These are phyloP conservation scores for Empis livida DNA, from an alignment of 2,888 invertebrate species.

Conservation along the genomic window DNA sequence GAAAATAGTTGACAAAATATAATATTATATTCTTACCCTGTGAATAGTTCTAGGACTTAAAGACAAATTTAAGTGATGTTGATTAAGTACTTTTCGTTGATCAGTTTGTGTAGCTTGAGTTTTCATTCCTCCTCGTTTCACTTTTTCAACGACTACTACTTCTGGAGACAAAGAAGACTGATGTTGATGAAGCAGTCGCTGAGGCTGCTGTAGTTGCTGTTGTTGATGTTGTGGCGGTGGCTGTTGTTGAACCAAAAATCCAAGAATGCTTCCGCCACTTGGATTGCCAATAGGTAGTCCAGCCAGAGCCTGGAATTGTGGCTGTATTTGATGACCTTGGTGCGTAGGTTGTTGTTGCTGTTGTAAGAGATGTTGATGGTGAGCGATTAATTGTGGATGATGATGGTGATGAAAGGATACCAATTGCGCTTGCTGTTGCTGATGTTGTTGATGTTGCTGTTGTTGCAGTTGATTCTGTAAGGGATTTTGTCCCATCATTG, in stretches of 20 bases:
- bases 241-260: constrained; percentile 1
- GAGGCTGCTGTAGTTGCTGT: constrained; percentile 13
- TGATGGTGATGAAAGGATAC: constrained; percentile 3
- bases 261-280: background rate
- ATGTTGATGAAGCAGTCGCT: constrained; percentile 5
- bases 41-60: constrained; percentile 73
- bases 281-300: background rate
- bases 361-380: background rate
- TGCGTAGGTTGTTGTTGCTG: constrained; percentile 8
- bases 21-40: constrained; percentile 42
- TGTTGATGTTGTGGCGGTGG: constrained; percentile 15
- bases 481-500: background rate
- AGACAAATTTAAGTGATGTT: constrained; percentile 46
- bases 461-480: constrained; percentile 3
- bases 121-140: constrained; percentile 74
- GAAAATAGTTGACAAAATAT: too few relatives aligned
- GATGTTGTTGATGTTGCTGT: constrained; percentile 5
- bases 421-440: constrained; percentile 3
- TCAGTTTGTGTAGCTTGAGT: constrained; percentile 91
- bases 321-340: constrained; percentile 7
- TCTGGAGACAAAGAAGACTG: constrained; percentile 28
- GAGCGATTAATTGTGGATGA: constrained; percentile 1
- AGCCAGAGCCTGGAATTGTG: constrained; percentile 1
- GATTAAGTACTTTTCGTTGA: constrained; percentile 61
- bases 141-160: constrained; percentile 50